Base-by-base conservation (phyloP, 1,140 invertebrate species). In the Ruditapes philippinarum region DNA sequence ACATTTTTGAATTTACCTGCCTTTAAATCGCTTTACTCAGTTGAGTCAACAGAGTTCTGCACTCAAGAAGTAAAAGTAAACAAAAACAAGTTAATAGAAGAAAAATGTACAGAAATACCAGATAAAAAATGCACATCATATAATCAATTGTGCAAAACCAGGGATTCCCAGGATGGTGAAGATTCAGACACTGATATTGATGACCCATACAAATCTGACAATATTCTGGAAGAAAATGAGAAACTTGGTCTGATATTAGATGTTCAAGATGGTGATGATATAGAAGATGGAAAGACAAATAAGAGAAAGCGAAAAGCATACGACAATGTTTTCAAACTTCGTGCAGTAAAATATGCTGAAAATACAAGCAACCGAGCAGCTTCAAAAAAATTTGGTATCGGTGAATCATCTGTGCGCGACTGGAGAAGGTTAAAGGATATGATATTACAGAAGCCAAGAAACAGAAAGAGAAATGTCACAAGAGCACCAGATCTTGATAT, bases 311-410 rank as follows among this genome's bases (percentile, higher is more conserved):
- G 65, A 11, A 70, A 40, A n/a, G 65, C 65, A 19, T 70, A 70
- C 38, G 65, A 70, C 22, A 70, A 70, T 70, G 65, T 33, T 31
- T 70, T 70, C 33, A 70, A 70, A 70, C 65, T 70, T n/a, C 25
- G 11, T 38, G 65, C 38, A 1, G 36, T 70, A 38, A 11, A 70
- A 22, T 36, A 38, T 38, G 65, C 65, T 38, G 65, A 70, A 17
- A 70, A 40, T 7, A 28, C 17, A 38, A 38, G 65, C 22, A 70
- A 70, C 38, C 36, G 33, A 38, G 65, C 65, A 38, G 65, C 65
- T 38, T 31, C 2, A 17, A 12, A 33, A 2, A 36, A 70, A 28
- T 70, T 70, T 70, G 33, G 65, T 7, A 33, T 70, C 4, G 1
- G 1, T 0, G 65, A 70, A 38, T 38, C 36, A 17, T 17, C 12